Evolutionary conservation across 2,113 vertebrate species (phyloP), one percentile per base, ranked within the genome.

Genomic region (Daubentonia madagascariensis): DNA sequence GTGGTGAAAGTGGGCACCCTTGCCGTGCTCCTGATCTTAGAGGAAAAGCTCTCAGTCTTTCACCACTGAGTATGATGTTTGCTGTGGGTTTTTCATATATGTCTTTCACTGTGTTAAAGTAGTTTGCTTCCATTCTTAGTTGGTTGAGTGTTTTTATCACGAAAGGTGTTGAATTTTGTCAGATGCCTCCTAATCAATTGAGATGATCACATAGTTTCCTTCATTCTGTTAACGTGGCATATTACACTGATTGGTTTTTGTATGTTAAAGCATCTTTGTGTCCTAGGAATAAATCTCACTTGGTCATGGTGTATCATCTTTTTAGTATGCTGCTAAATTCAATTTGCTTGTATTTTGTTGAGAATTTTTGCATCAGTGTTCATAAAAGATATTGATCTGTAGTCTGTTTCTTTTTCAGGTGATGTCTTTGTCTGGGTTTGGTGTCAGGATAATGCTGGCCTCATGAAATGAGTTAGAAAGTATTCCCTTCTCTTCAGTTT

Each of bases 111-210:
- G 8, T 20, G 23, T 43, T 2, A 32, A 6, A 48, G 5, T 6
- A 32, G 17, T 32, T 43, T 10, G 0, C 11, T 23, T 22, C 37
- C 35, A 8, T 35, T 73, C 52, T 48, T 70, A 8, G 5, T 4
- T 14, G 13, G 52, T 35, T 14, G 48, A 54, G n/a, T 40, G 37
- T 52, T 75, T 84, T 85, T 57, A 18, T 10, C 2, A 6, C 8
- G 45, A 11, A 40, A 10, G 5, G 0, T 35, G 13, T 5, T 35
- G 70, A 30, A 23, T 48, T 16, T 54, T n/a, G 48, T 5, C 18
- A 12, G 4, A n/a, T 2, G 6, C 45, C 32, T 28, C 48, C 45
- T 45, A 10, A 37, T n/a, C 0, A 1, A 4, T 8, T 6, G 59
- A 28, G 28, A 35, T 67, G 83, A 7, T 4, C 8, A 5, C 28